Percentiles rank a stretch among this genome's conserved stretches.
These are phyloP conservation scores for Apis dorsata DNA, from an alignment of 1,140 invertebrate genomes.

Conservation along the genomic window DNA sequence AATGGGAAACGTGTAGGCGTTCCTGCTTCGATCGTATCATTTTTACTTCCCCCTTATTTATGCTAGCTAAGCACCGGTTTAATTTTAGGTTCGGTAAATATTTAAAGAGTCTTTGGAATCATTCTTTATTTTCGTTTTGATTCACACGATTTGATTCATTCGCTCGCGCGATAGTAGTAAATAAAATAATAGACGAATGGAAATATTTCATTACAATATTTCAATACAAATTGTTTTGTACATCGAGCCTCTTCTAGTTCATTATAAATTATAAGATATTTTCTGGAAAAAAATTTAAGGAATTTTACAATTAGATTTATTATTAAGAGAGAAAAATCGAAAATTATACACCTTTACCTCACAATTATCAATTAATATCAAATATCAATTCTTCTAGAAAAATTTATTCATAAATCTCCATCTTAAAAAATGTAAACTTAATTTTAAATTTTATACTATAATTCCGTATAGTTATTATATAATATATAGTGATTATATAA, in stretches of 20 bases:
- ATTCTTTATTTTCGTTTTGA: background rate
- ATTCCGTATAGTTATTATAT: too few species aligned
- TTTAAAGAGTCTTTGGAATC: background rate
- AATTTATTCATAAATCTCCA: too few species aligned
- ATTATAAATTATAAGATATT: too few species aligned
- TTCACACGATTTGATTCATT: background rate
- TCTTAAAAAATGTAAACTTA: too few species aligned
- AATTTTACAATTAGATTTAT: background rate
- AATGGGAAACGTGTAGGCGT: background rate
- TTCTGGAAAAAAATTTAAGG: background rate
- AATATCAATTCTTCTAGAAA: too few species aligned
- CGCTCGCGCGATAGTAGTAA: background rate
- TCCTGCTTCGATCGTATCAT: background rate
- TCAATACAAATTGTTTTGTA: background rate
- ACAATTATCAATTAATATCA: too few species aligned
- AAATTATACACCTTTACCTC: background rate
- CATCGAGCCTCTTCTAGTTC: background rate
- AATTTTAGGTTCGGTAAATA: slow-evolving; percentile 10
- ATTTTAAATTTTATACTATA: too few species aligned
- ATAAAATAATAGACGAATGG: background rate
- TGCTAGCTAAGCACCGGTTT: background rate
- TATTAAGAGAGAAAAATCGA: background rate
- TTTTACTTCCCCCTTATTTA: background rate
- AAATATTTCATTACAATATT: background rate
- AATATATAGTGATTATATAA: too few species aligned